Evolutionary conservation across 2,888 invertebrate genomes (phyloP), one percentile per base, ranked within the genome.

Genomic region (Tetragnatha montana): DNA sequence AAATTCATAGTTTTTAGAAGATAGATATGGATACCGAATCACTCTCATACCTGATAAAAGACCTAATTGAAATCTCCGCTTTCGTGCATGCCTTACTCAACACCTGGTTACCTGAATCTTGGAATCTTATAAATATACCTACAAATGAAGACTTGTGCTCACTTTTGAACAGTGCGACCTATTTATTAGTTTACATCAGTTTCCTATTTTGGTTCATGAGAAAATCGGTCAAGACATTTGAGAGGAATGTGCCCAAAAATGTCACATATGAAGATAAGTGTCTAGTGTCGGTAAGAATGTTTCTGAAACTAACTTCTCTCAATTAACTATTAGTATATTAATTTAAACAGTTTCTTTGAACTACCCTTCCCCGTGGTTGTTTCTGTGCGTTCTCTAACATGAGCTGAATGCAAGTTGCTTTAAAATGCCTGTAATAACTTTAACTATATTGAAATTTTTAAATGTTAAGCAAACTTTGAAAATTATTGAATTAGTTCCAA

Each of bases 201-300:
- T 83, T 83, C 71, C 17, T 83, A 14, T 10, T 51, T 17, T 83
- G 73, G 74, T 83, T 74, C 19, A 74, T 83, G 1, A 60, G 12
- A 68, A 6, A 35, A 21, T 7, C 75, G 8, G 68, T 81, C 49
- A 12, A 3, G 21, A 49, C 49, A 69, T 0, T 60, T 4, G 51
- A 78, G 60, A 10, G 0, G 14, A 22, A 21, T 7, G 10, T 4
- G 21, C 51, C 51, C 7, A 78, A 10, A 78, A 17, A 10, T 1
- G 22, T 60, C 8, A 60, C 51, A 22, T 12, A 3, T 6, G 60
- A 78, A n/a, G 78, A 78, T 60, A 78, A 78, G 17, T 60, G 12
- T 8, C 60, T 78, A 8, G 78, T 60, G 0, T 21, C 60, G 14
- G 78, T 78, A 78, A 60, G 60, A 50, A 14, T n/a, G n/a, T n/a